Evolutionary conservation across 2,113 vertebrate species (phyloP), one percentile per base, ranked within the genome.

Genomic region (Ptyas mucosa): DNA sequence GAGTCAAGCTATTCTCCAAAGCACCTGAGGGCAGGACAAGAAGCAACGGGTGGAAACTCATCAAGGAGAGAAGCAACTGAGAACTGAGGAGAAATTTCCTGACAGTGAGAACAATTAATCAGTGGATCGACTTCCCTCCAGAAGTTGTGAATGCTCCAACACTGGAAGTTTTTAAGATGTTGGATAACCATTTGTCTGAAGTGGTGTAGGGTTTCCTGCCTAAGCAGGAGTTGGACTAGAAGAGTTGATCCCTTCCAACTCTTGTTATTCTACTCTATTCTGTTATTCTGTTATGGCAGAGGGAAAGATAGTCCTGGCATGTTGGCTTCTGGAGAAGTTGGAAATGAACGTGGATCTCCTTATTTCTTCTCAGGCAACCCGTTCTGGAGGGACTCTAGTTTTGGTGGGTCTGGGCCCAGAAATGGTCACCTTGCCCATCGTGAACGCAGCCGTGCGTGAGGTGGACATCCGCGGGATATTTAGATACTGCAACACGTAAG

Each of bases 401-500:
- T 95, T 99, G 91, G 98, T 99, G 91, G 99, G 99, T 1, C 93
- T 99, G 21, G 98, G 99, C 3, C 51, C 97, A 0, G 97, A 98
- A 88, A 99, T 99, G 98, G 96, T 95, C 85, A 98, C 94, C 0
- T 57, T 99, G 92, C 99, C 99, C 81, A 97, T 99, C 0, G 55
- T 99, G 90, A 98, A 98, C 0, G 99, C 99, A 0, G 98, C 98
- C 0, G 14, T 97, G 81, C 97, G 98, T 87, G 99, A 99, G 87
- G 98, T 99, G 94, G 99, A 99, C 88, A 99, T 99, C 97, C 98
- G 98, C 53, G 99, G 99, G 0, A 98, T 99, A 90, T 99, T 99
- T 96, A 98, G 99, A 96, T 99, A 99, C 96, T 98, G 99, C 96
- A 99, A 99, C 95, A 99, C 99, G 99, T 99, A 95, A 98, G 98